phyloP scores from a whole-genome alignment of 2,797 vertebrate genomes.

The Acestrorhynchus altus region DNA sequence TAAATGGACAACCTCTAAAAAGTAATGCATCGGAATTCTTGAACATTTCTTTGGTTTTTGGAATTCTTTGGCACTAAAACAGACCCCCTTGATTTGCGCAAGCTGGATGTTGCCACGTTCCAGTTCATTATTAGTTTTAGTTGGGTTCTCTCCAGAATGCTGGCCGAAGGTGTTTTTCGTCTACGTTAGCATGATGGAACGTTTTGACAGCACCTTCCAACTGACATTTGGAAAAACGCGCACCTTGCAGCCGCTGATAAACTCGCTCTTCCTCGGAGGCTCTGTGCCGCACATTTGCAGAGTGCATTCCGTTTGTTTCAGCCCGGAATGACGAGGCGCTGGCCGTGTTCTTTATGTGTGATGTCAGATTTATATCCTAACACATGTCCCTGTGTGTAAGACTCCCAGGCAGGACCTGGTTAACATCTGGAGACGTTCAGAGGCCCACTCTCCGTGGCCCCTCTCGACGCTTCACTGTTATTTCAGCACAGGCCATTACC shows the following conservation, averaged over 20 bases:
- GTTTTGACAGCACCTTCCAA: slow-evolving; percentile 9
- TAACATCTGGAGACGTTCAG: slow-evolving; percentile 59
- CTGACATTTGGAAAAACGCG: neutral
- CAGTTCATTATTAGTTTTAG: slow-evolving; percentile 36
- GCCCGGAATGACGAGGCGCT: slow-evolving; percentile 39
- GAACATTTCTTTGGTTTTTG: neutral
- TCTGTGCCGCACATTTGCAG: neutral
- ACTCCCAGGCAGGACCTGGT: slow-evolving; percentile 51
- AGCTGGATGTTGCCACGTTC: slow-evolving; percentile 27
- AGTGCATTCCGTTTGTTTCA: slow-evolving; percentile 30
- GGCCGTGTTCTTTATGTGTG: slow-evolving; percentile 46
- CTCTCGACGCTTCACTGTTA: slow-evolving; percentile 37
- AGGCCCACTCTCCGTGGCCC: slow-evolving; percentile 22
- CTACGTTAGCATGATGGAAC: slow-evolving; percentile 28
- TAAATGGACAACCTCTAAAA: neutral
- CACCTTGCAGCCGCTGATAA: slow-evolving; percentile 27
- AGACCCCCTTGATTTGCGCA: slow-evolving; percentile 45
- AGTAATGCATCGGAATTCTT: neutral
- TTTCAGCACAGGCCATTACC: slow-evolving; percentile 46
- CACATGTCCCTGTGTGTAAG: slow-evolving; percentile 50
- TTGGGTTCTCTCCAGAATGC: slow-evolving; percentile 35
- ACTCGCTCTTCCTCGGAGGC: neutral
- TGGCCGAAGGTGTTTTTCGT: slow-evolving; percentile 1
- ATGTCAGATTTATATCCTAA: slow-evolving; percentile 59
- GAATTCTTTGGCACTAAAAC: slow-evolving; percentile 33